These are phyloP conservation scores for Papilio aristodemus DNA, from an alignment of 1,140 invertebrate species.

Conservation along the genomic window DNA sequence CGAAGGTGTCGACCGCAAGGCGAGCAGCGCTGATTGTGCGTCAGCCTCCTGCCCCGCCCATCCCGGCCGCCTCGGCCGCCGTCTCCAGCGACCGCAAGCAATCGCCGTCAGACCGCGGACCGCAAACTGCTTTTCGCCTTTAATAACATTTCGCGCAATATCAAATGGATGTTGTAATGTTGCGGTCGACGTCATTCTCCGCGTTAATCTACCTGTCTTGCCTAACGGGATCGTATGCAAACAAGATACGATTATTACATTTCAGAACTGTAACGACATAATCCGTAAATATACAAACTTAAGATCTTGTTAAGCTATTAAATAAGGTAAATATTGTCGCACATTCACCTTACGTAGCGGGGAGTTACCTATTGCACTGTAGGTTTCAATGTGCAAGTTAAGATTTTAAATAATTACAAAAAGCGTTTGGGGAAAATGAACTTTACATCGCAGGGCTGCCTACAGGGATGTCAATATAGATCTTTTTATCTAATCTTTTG, in stretches of 20 bases:
- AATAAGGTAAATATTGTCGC: neutral
- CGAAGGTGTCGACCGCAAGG: constrained; percentile 44
- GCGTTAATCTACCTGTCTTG: constrained; percentile 8
- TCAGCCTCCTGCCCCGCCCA: constrained; percentile 1
- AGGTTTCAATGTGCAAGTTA: too few species aligned
- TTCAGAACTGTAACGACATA: neutral
- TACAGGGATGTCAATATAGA: too few species aligned
- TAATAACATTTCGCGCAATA: constrained; percentile 31
- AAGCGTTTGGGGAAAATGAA: too few species aligned
- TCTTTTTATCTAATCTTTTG: too few species aligned
- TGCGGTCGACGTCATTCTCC: constrained; percentile 14
- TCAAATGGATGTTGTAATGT: constrained; percentile 27
- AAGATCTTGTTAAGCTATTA: neutral
- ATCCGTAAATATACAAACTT: neutral
- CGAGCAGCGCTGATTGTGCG: constrained; percentile 31
- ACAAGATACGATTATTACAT: constrained; percentile 4
- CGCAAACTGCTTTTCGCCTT: constrained; percentile 32
- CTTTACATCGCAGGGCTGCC: too few species aligned
- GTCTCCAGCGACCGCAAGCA: constrained; percentile 44
- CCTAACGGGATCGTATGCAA: neutral
- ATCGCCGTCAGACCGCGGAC: constrained; percentile 36
- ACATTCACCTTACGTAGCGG: too few species aligned
- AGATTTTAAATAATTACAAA: too few species aligned
- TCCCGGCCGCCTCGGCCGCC: constrained; percentile 22
- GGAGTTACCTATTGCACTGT: too few species aligned